Evolutionary conservation across 1,140 invertebrate genomes (phyloP).

Genomic region (Pachypeltis micranthus): DNA sequence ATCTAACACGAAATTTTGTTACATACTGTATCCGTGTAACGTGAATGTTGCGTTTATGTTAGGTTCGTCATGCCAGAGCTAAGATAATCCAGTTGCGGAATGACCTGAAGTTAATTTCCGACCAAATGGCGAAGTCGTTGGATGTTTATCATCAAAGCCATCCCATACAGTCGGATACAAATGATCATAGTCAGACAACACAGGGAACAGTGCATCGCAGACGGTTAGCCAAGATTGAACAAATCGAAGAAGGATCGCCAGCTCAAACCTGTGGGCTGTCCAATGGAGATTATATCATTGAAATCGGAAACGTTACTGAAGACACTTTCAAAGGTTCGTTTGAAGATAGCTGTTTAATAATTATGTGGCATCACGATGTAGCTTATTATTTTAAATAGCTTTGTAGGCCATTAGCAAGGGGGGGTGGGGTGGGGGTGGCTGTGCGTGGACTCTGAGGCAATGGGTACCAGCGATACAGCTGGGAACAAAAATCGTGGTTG

Average conservation of each 20-base stretch:
- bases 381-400: no score
- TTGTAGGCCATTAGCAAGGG: no score
- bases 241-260: background rate
- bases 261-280: conserved; percentile 35
- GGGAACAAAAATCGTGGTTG: no score
- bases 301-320: background rate
- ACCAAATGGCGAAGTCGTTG: background rate
- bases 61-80: background rate
- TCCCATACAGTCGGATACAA: background rate
- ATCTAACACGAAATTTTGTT: no score
- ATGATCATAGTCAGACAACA: background rate
- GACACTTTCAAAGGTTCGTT: conserved; percentile 1
- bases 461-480: no score
- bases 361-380: no score
- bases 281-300: background rate
- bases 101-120: background rate
- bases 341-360: no score
- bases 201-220: background rate
- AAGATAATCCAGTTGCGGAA: background rate
- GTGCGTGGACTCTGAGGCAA: no score
- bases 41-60: no score
- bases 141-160: background rate
- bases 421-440: no score
- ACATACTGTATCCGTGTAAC: no score
- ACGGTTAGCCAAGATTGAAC: background rate